A percentile compares a stretch with the other conserved stretches of the same genome.
phyloP scores from a whole-genome alignment of 2,888 invertebrate genomes.

The Amorpha juglandis region DNA sequence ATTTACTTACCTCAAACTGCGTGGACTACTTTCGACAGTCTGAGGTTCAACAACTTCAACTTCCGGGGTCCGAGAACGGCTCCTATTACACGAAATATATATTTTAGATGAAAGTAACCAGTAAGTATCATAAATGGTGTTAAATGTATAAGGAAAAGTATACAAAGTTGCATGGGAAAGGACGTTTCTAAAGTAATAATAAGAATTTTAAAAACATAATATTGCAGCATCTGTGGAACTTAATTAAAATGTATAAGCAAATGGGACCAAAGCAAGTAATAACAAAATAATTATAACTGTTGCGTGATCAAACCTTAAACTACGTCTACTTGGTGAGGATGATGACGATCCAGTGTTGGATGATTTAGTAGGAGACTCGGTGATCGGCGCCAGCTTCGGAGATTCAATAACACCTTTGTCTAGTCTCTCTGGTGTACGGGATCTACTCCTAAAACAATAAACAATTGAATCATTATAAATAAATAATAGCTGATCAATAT shows the following conservation, averaged over 20 bases:
- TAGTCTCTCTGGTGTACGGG: slow-evolving; percentile 65
- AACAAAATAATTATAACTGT: neutral
- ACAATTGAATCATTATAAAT: neutral
- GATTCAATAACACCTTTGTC: slow-evolving; percentile 55
- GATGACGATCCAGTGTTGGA: slow-evolving; percentile 38
- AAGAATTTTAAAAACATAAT: too few species aligned
- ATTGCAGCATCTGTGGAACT: too few species aligned
- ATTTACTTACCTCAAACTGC: slow-evolving; percentile 50
- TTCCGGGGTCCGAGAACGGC: slow-evolving; percentile 70
- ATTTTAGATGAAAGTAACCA: neutral
- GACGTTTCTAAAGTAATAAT: too few species aligned
- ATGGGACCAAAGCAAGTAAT: too few species aligned
- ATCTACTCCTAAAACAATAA: slow-evolving; percentile 52
- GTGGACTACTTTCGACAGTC: slow-evolving; percentile 41
- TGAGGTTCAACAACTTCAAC: slow-evolving; percentile 52
- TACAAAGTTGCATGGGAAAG: too few species aligned
- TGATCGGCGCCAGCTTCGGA: slow-evolving; percentile 62
- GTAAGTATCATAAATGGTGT: too few species aligned
- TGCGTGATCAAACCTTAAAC: slow-evolving; percentile 49
- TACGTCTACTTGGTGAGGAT: slow-evolving; percentile 47
- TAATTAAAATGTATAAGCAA: too few species aligned
- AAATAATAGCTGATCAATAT: too few species aligned
- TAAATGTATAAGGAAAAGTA: too few species aligned
- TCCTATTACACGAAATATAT: slow-evolving; percentile 44
- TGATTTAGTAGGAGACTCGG: slow-evolving; percentile 61